These are phyloP conservation scores for Otolemur garnettii DNA, from an alignment of 2,113 vertebrate species.

Conservation along the genomic window DNA sequence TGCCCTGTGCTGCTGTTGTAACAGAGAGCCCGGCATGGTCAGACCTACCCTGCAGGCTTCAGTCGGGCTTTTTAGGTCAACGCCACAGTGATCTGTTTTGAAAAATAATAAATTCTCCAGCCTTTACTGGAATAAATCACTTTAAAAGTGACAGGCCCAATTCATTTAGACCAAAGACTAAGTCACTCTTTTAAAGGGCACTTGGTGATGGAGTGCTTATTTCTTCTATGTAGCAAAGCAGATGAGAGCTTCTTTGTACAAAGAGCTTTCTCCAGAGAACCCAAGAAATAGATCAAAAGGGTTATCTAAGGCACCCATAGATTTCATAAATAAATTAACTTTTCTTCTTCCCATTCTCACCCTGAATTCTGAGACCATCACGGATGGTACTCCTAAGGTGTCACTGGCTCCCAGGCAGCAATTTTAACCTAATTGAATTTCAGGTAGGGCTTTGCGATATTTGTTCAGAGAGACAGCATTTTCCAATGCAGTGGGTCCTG, in stretches of 20 bases:
- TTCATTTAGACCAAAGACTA: conserved; percentile 64
- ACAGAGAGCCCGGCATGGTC: neutral
- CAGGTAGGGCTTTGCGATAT: neutral
- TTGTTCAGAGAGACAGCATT: neutral
- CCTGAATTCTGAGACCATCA: neutral
- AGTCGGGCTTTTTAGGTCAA: conserved; percentile 31
- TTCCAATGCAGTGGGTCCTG: neutral
- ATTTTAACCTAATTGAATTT: neutral
- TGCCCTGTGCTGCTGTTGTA: neutral
- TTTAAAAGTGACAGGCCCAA: conserved; percentile 53
- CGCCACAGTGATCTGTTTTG: conserved; percentile 9
- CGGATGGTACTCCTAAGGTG: rapidly evolving
- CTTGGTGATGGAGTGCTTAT: neutral
- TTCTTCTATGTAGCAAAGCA: neutral
- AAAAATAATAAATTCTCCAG: conserved; percentile 42
- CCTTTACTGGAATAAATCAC: conserved; percentile 45
- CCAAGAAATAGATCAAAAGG: neutral
- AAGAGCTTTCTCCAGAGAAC: neutral
- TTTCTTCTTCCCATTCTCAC: neutral
- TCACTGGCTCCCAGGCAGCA: neutral
- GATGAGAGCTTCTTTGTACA: neutral
- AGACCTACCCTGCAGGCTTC: neutral
- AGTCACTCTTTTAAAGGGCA: neutral
- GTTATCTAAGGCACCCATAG: conserved; percentile 12
- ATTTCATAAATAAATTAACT: neutral